Evolutionary conservation across 64 coral and sea anemone species (phyloP), one percentile per base, ranked within the genome.

Genomic region (Stichodactyla helianthus): DNA sequence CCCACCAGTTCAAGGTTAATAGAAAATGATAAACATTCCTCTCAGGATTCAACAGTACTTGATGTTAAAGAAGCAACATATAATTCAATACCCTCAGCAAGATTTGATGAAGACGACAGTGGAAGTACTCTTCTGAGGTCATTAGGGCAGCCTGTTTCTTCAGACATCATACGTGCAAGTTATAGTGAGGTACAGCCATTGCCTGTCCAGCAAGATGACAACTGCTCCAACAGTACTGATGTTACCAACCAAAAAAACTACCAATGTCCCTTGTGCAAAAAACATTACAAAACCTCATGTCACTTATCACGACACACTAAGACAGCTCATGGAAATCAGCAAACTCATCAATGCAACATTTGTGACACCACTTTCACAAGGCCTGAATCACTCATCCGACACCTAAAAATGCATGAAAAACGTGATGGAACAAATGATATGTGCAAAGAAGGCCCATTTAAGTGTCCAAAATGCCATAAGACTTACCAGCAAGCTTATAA

Each of bases 401-500:
- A 54, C 53, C n/a, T 81, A 52, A 81, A 20, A 81, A 18, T 54
- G 0, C 78, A 81, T 3, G 78, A 81, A 22, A 14, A 81, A 8
- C 17, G 78, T 20, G 26, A 81, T 9, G 51, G 51, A 20, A 7
- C 50, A 81, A 11, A 74, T 7, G 27, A 51, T 15, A 81, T 53
- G 50, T 54, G 50, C 31, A 81, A 51, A 13, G 4, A 52, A 4
- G 78, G 78, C 15, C 78, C 78, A 19, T 81, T 8, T 20, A 51
- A 81, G 35, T 81, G 78, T 20, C 78, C 78, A 51, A 51, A 52
- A 52, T 81, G 78, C 51, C 14, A 20, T 15, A 81, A 81, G 52
- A 52, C 78, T 17, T 81, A 81, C 78, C 78, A 81, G 26, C 78
- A 81, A 13, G 78, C 78, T 19, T 81, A 81, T 54, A 81, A 81